phyloP scores from a whole-genome alignment of 2,113 vertebrate species.

The Nyctereutes procyonoides region DNA sequence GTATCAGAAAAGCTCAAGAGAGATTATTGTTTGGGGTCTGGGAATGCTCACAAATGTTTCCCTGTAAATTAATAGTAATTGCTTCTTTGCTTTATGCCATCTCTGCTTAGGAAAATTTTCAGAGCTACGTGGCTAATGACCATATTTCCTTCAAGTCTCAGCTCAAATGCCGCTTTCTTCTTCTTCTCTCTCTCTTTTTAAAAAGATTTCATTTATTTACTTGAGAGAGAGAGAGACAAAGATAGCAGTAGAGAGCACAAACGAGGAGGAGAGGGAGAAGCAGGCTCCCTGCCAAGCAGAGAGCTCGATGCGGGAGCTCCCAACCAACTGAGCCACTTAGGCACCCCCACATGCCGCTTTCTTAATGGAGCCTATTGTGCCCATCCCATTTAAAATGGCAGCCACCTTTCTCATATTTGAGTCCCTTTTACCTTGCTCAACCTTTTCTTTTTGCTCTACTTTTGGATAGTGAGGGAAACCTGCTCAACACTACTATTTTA shows the following conservation, averaged over 20 bases:
- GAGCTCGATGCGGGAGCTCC: too few relatives aligned
- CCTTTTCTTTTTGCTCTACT: not conserved
- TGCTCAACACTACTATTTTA: not conserved
- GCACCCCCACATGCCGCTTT: not conserved
- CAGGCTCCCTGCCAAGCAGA: too few relatives aligned
- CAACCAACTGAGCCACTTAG: too few relatives aligned
- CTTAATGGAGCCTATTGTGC: not conserved
- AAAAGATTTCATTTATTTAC: too few relatives aligned
- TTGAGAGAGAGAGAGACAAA: too few relatives aligned
- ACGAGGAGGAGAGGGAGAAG: too few relatives aligned
- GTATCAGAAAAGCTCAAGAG: not conserved
- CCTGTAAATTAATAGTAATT: not conserved
- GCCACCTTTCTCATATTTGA: not conserved
- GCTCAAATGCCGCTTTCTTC: not conserved
- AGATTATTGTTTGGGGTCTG: not conserved
- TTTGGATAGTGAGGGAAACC: not conserved
- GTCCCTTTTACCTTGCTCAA: not conserved
- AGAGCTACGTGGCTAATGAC: not conserved
- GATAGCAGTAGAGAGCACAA: too few relatives aligned
- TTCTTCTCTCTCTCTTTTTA: not conserved
- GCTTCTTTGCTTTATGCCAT: not conserved
- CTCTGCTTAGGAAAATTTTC: not conserved
- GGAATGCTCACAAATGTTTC: not conserved
- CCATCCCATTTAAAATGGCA: not conserved
- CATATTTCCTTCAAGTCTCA: not conserved